Evolutionary conservation across 2,113 vertebrate genomes (phyloP), one percentile per base, ranked within the genome.

Genomic region (Tor tambroides): DNA sequence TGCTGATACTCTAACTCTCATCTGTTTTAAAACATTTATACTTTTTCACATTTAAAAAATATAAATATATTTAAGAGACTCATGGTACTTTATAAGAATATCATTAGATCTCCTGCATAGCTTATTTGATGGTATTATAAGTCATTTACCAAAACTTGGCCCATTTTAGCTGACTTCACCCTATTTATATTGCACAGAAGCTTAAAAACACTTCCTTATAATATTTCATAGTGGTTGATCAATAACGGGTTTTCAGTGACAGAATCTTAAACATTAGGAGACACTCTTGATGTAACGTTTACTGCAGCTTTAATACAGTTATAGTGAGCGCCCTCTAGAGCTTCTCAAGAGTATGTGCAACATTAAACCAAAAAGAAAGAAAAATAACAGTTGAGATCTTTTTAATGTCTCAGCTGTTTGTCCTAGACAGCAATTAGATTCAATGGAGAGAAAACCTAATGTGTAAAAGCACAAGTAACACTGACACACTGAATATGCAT

Each of bases 251-350:
- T 74, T 74, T 30, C 1, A 28, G 38, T 14, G 11, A 43, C 71
- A 41, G 32, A 71, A 35, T 38, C 3, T 21, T 23, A 41, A 28
- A 61, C 21, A 12, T 28, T 11, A 5, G 9, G 19, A 10, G 35
- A 41, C 35, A 72, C 8, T 8, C 17, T 72, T 23, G 21, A 54
- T 54, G 43, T 35, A n/a, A 56, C 41, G 21, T 59, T 59, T n/a
- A 6, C 14, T 10, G 11, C 1, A 17, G 23, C 75, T 77, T 75
- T 32, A 46, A 30, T 32, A 23, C 30, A 54, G 51, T 79, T 79
- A 56, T 32, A 35, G 28, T 35, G 77, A 79, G 77, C 77, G 8
- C 77, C 77, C 77, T 41, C n/a, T 61, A 85, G 9, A 77, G 84
- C 56, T 43, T 28, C 21, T 21, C 26, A 30, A 79, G 51, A 59